Base-by-base conservation (phyloP, 2,113 vertebrate species). In the Coracopsis vasa region DNA sequence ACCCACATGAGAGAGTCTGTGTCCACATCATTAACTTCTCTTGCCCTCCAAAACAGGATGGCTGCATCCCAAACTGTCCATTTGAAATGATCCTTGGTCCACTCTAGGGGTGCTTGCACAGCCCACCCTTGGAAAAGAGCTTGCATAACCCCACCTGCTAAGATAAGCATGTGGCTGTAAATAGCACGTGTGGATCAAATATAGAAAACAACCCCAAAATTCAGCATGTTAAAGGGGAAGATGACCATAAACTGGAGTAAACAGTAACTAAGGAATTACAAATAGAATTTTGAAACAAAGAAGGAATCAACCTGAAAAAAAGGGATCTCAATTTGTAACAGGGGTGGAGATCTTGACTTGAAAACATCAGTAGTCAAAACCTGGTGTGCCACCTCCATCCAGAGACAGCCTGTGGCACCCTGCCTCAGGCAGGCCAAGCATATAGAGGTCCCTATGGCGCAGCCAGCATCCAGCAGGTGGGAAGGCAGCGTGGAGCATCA, bases 401-500 rank as follows among this genome's bases (percentile, higher is more conserved):
- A 2, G 61, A 31, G 47, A 25, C 13, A 41, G 19, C 14, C 28
- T 25, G 62, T 4, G 66, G 62, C 19, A 44, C 25, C 31, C 35
- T 28, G 23, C 13, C 35, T 42, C 0, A 2, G n/a, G 31, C 23
- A 42, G 35, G 45, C 16, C 20, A 6, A 33, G 37, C 24, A 75
- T 45, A 71, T 8, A 13, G 0, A 0, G 44, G 6, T 79, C 6
- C 7, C 53, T 7, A 12, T 0, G 0, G 64, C 51, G 24, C 28
- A 69, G 15, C 24, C 35, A 60, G n/a, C 53, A 53, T 9, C 29
- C 4, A 2, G 25, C 6, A 2, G 69, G 23, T 4, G 39, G 44
- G 25, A 20, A 58, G 29, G 16, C 37, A 33, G 28, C 1, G 0
- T 7, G 48, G 19, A 90, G 45, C 37, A 61, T 31, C 31, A 70